Percentiles rank a stretch among this genome's conserved stretches.
Conservation (phyloP, 2,797 vertebrate genomes). For the Diglossa cyanea region DNA sequence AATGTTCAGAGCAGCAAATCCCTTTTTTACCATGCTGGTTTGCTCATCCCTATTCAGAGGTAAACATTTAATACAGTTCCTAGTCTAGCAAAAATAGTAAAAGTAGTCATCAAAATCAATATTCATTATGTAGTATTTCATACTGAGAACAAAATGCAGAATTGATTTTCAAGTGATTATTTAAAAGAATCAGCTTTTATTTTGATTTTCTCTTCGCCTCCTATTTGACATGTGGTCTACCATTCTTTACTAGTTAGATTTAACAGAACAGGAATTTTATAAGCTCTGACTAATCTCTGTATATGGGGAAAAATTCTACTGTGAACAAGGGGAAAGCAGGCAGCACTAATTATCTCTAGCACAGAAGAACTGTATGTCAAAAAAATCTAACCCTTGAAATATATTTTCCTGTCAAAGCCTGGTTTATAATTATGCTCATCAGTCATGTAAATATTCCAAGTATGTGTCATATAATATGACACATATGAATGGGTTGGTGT, state of each 20-base stretch:
- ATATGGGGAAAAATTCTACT: neutral
- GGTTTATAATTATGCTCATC: slow-evolving; percentile 35
- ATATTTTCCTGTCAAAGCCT: slow-evolving; percentile 5
- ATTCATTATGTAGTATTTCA: neutral
- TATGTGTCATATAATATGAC: neutral
- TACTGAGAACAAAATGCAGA: neutral
- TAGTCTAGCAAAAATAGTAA: neutral
- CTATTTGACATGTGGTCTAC: neutral
- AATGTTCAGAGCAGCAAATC: neutral
- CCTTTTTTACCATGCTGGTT: neutral
- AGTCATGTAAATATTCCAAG: slow-evolving; percentile 29
- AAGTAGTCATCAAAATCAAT: neutral
- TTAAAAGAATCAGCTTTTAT: slow-evolving; percentile 4
- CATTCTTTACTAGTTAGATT: slow-evolving; percentile 5
- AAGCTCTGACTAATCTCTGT: slow-evolving; percentile 33
- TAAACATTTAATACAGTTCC: neutral
- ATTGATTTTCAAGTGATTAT: neutral
- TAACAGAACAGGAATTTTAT: slow-evolving; percentile 1
- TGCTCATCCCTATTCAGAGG: neutral
- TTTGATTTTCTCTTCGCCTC: slow-evolving; percentile 13
- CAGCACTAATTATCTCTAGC: slow-evolving; percentile 6
- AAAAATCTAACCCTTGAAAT: neutral
- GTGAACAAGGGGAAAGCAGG: slow-evolving; percentile 1
- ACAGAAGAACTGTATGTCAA: neutral
- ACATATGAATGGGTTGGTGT: neutral